Evolutionary conservation across 2,797 vertebrate genomes (phyloP).

Genomic region (Bradypodion ventrale): DNA sequence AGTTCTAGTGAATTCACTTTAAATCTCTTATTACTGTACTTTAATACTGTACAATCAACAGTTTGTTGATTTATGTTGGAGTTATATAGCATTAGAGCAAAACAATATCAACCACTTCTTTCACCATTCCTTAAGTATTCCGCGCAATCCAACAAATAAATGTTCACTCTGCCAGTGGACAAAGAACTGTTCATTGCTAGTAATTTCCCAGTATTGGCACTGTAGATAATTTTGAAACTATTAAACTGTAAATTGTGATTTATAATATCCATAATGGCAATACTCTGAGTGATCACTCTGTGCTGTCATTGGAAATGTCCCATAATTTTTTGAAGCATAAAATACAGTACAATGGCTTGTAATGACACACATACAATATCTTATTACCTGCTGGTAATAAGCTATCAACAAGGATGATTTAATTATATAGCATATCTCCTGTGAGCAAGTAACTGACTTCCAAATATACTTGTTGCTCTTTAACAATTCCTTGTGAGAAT

Average conservation of each 20-base stretch:
- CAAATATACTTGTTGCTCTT: constrained; percentile 48
- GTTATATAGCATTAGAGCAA: not conserved
- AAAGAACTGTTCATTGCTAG: constrained; percentile 48
- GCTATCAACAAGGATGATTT: constrained; percentile 51
- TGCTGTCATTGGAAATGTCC: constrained; percentile 29
- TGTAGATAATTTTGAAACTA: constrained; percentile 63
- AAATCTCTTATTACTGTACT: not conserved
- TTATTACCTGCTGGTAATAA: constrained; percentile 63
- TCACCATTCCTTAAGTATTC: constrained; percentile 30
- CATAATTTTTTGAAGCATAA: constrained; percentile 41
- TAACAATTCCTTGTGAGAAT: constrained; percentile 35
- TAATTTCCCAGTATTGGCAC: constrained; percentile 47
- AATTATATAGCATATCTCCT: constrained; percentile 55
- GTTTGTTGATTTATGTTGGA: not conserved
- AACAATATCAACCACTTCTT: not conserved
- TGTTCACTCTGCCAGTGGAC: constrained; percentile 16
- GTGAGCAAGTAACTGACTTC: constrained; percentile 45
- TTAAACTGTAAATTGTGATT: constrained; percentile 57
- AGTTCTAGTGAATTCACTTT: not conserved
- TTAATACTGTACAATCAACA: not conserved
- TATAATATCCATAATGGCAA: constrained; percentile 45
- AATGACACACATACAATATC: constrained; percentile 42
- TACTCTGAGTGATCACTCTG: constrained; percentile 22
- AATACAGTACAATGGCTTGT: constrained; percentile 37
- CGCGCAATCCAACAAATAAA: constrained; percentile 40